Conservation (phyloP, 2,113 vertebrate genomes). For the Syrrhaptes paradoxus region DNA sequence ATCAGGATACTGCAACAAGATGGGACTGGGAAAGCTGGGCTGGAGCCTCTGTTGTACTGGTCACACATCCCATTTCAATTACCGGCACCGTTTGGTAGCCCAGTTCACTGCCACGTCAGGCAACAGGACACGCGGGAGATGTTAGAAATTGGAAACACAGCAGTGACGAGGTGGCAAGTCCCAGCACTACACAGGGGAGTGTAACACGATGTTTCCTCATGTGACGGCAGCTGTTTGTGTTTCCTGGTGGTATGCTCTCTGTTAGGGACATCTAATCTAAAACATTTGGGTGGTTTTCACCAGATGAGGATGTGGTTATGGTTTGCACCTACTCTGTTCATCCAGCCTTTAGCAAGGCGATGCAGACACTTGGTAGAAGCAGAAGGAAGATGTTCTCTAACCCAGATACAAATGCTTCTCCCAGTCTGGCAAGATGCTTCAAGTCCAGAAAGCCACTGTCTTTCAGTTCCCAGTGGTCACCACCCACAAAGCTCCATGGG, state of each 20-base stretch:
- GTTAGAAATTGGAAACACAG: background rate
- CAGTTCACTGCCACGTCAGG: background rate
- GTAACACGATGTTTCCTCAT: background rate
- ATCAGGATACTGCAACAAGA: background rate
- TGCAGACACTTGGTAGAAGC: accelerated
- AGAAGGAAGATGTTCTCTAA: background rate
- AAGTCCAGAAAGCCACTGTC: background rate
- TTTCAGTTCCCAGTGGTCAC: background rate
- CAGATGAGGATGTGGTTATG: background rate
- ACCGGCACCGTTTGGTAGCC: background rate
- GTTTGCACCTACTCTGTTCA: background rate
- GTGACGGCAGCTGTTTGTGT: background rate
- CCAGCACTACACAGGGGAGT: background rate
- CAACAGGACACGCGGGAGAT: background rate
- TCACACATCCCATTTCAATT: background rate
- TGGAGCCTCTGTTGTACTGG: background rate
- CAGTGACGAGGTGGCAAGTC: background rate
- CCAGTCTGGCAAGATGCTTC: background rate
- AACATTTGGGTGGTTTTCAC: accelerated
- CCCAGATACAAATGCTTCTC: background rate
- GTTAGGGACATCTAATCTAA: background rate
- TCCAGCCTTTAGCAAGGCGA: background rate
- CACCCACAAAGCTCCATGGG: background rate
- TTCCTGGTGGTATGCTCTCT: background rate
- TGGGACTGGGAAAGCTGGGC: background rate